Evolutionary conservation across 2,888 invertebrate species (phyloP).

Genomic region (Lasius fuliginosus): DNA sequence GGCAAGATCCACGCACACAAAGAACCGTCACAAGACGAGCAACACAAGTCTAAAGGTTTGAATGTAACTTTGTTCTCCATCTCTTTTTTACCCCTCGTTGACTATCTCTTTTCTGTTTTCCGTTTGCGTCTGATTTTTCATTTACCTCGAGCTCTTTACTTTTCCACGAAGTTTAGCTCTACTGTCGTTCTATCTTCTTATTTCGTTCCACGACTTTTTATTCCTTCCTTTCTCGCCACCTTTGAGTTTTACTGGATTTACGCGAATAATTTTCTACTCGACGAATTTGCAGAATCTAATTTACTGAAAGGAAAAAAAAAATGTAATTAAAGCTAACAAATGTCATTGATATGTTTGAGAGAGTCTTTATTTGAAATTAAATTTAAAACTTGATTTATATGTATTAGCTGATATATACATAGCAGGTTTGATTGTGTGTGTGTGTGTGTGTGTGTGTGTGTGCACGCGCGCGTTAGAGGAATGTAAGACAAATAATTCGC

Average conservation of each 20-base stretch:
- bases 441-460: not conserved
- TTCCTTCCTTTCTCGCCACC: not conserved
- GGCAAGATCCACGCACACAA: slow-evolving; percentile 95
- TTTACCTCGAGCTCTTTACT: not conserved
- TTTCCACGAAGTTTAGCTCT: slow-evolving; percentile 8
- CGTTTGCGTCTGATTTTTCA: not conserved
- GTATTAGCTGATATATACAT: too few species aligned
- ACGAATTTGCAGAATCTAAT: not conserved
- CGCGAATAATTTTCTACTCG: not conserved
- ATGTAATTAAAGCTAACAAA: not conserved
- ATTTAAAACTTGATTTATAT: slow-evolving; percentile 14
- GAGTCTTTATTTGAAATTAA: not conserved
- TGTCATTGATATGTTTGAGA: not conserved
- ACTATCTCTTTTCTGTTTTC: not conserved
- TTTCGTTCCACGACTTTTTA: not conserved
- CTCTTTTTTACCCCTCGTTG: not conserved
- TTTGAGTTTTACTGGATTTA: not conserved
- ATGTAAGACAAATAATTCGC: too few species aligned
- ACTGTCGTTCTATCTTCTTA: not conserved
- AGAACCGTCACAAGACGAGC: slow-evolving; percentile 87
- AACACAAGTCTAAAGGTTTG: slow-evolving; percentile 80
- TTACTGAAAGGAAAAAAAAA: not conserved
- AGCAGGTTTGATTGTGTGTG: too few species aligned
- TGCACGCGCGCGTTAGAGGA: too few species aligned
- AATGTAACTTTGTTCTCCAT: not conserved